Evolutionary conservation across 2,888 invertebrate genomes (phyloP).

Genomic region (Spodoptera littoralis): DNA sequence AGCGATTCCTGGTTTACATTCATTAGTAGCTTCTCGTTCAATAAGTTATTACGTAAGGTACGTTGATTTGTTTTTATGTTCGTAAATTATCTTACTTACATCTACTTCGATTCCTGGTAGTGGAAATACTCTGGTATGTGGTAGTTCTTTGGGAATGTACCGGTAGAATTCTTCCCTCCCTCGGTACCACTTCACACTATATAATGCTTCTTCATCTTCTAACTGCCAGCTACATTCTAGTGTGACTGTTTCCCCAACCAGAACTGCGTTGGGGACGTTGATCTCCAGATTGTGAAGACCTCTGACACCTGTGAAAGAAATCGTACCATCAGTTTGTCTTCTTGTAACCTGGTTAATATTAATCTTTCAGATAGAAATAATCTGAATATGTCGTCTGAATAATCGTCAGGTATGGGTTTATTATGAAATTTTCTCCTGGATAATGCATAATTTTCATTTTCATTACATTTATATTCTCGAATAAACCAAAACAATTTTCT

Average conservation of each 20-base stretch:
- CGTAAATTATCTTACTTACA: constrained; percentile 87
- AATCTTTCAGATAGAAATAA: too few species aligned
- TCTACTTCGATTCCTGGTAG: constrained; percentile 92
- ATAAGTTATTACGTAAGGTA: background rate
- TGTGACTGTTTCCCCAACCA: constrained; percentile 92
- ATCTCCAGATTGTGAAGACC: constrained; percentile 92
- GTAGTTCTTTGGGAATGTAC: constrained; percentile 93
- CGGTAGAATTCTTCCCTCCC: constrained; percentile 93
- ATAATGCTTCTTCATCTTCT: constrained; percentile 91
- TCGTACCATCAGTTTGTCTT: constrained; percentile 6
- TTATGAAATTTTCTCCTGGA: too few species aligned
- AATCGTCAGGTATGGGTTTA: too few species aligned
- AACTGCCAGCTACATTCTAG: constrained; percentile 93
- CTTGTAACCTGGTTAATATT: too few species aligned
- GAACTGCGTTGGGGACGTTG: constrained; percentile 92
- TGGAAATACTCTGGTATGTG: constrained; percentile 92
- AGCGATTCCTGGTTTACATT: background rate
- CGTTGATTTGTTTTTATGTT: background rate
- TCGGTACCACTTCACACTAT: constrained; percentile 95
- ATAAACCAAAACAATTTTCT: too few species aligned
- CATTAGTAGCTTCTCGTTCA: background rate
- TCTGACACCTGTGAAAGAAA: constrained; percentile 81
- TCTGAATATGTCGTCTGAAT: too few species aligned
- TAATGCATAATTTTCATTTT: too few species aligned
- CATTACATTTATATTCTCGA: too few species aligned